Conservation (phyloP, 2,113 vertebrate genomes). For the Chamaetylas fuelleborni region DNA sequence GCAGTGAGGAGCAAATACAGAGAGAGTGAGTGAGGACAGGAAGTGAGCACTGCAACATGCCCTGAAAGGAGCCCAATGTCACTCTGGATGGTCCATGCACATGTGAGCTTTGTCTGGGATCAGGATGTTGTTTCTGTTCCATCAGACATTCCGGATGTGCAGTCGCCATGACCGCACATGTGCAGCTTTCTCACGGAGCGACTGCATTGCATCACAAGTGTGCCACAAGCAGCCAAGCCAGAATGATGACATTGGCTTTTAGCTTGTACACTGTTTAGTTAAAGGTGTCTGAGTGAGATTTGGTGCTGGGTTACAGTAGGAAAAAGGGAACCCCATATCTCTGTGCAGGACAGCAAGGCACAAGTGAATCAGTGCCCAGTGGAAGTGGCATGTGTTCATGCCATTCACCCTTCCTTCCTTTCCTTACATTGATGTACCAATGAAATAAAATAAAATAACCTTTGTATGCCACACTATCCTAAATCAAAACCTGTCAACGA, state of each 20-base stretch:
- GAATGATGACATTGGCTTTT: background rate
- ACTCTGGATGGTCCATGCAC: background rate
- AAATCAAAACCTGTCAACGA: background rate
- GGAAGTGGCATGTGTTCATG: background rate
- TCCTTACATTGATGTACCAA: background rate
- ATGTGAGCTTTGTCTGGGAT: background rate
- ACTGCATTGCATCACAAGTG: background rate
- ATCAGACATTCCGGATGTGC: background rate
- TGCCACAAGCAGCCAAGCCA: background rate
- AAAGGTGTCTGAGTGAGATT: background rate
- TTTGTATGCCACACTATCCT: background rate
- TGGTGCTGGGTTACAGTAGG: background rate
- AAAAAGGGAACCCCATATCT: background rate
- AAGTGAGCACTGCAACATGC: accelerated
- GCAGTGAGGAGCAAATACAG: background rate
- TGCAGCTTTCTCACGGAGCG: background rate
- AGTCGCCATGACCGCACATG: background rate
- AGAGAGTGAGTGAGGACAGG: background rate
- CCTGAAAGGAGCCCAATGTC: background rate
- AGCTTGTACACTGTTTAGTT: background rate
- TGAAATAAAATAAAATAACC: background rate
- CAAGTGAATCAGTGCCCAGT: background rate
- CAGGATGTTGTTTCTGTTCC: background rate
- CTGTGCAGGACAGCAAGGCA: background rate
- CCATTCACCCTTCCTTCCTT: background rate